Evolutionary conservation across 2,797 vertebrate genomes (phyloP).

Genomic region (Propithecus perrieri): DNA sequence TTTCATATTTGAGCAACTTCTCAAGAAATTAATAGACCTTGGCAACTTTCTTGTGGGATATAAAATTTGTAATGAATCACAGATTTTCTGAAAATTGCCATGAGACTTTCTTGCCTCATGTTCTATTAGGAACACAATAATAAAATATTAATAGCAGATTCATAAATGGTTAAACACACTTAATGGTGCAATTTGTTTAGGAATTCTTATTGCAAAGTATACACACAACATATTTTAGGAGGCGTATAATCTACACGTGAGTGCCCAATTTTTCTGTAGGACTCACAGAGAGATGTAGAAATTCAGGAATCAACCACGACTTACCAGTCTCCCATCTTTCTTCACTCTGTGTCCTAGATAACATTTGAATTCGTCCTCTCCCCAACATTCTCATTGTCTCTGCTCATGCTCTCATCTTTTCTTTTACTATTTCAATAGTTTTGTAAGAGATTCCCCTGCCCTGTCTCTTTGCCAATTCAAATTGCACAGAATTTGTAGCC

Average conservation of each 20-base stretch:
- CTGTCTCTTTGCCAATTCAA: background rate
- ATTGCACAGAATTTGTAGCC: background rate
- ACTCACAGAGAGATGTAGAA: background rate
- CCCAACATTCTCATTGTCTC: background rate
- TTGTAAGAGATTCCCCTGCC: background rate
- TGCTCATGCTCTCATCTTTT: background rate
- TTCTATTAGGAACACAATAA: conserved; percentile 73
- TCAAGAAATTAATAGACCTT: conserved; percentile 15
- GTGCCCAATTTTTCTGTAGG: background rate
- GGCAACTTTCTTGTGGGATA: background rate
- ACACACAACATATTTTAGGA: background rate
- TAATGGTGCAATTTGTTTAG: conserved; percentile 63
- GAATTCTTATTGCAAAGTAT: background rate
- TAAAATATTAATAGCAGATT: conserved; percentile 83
- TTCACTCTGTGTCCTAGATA: background rate
- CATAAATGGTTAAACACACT: conserved; percentile 77
- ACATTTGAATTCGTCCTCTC: background rate
- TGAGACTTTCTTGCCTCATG: conserved; percentile 60
- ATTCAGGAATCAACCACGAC: background rate
- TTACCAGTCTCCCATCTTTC: background rate
- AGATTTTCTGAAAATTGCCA: conserved; percentile 72
- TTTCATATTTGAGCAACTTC: background rate
- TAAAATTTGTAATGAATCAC: conserved; percentile 62
- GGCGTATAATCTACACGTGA: background rate
- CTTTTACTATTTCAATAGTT: background rate